A percentile compares a stretch with the other conserved stretches of the same genome.
phyloP scores from a whole-genome alignment of 2,888 invertebrate species.

The Crioceris asparagi region DNA sequence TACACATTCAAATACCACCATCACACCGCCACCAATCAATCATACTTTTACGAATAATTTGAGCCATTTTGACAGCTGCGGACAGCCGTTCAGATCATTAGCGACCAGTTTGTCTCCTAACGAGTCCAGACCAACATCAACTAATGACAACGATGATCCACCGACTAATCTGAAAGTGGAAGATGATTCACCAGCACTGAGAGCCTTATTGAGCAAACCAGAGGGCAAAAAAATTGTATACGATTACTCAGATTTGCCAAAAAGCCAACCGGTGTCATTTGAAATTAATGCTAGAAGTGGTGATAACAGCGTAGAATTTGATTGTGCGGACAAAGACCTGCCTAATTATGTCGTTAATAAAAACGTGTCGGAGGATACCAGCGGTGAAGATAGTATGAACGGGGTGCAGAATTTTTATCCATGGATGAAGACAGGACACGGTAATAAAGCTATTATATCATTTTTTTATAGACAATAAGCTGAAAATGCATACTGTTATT shows the following conservation, averaged over 20 bases:
- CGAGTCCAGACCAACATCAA: conserved; percentile 11
- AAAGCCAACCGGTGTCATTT: conserved; percentile 10
- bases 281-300: no score
- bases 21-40: conserved; percentile 22
- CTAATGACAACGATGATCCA: conserved; percentile 11
- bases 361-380: conserved; percentile 28
- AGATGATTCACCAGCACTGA: conserved; percentile 46
- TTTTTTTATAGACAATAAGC: no score
- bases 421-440: conserved; percentile 49
- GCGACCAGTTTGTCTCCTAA: conserved; percentile 20
- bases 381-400: conserved; percentile 12
- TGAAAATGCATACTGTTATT: no score
- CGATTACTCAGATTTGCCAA: conserved; percentile 27
- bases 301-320: no score
- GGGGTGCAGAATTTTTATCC: conserved; percentile 35
- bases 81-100: conserved; percentile 20
- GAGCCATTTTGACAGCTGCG: conserved; percentile 25
- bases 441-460: conserved; percentile 28
- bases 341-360: no score
- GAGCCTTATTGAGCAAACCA: conserved; percentile 44
- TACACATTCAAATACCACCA: no score
- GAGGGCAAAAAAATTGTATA: conserved; percentile 30
- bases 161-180: conserved; percentile 9
- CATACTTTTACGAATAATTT: conserved; percentile 19
- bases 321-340: no score